A percentile compares a stretch with the other conserved stretches of the same genome.
Evolutionary conservation across 1,140 invertebrate species (phyloP).

Genomic region (Heliothis virescens): DNA sequence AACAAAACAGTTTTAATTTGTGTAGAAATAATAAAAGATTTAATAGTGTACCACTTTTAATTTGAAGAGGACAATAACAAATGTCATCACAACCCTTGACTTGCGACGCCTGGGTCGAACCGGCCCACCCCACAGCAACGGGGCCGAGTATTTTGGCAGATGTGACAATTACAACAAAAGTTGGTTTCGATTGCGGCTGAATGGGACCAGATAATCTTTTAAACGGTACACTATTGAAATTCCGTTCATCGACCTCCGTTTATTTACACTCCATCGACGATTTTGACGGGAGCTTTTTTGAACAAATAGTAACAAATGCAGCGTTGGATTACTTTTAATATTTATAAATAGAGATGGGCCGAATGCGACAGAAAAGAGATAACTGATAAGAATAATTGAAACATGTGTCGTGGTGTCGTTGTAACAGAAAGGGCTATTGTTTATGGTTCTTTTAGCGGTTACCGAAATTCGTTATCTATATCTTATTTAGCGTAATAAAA

Average conservation of each 20-base stretch:
- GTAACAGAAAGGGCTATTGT: constrained; percentile 52
- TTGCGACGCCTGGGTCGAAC: constrained; percentile 53
- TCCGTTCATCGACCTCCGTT: constrained; percentile 45
- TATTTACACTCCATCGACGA: constrained; percentile 24
- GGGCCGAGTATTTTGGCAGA: constrained; percentile 75
- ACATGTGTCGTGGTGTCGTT: constrained; percentile 71
- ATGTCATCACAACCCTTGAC: constrained; percentile 63
- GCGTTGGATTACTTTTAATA: constrained; percentile 22
- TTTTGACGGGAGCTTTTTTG: not conserved
- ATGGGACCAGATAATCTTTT: constrained; percentile 76
- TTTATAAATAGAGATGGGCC: constrained; percentile 52
- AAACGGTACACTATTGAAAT: constrained; percentile 69
- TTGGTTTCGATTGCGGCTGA: constrained; percentile 79
- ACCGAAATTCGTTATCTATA: constrained; percentile 56
- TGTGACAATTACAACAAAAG: constrained; percentile 79
- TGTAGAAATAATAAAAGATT: constrained; percentile 13
- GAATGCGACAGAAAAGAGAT: constrained; percentile 69
- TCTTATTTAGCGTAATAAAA: constrained; percentile 71
- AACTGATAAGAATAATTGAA: constrained; percentile 79
- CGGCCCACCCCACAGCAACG: constrained; percentile 46
- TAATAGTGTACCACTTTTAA: constrained; percentile 47
- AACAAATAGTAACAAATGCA: not conserved
- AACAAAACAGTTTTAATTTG: constrained; percentile 4
- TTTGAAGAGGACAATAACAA: constrained; percentile 47
- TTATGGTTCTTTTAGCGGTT: constrained; percentile 60